Evolutionary conservation across 1,140 invertebrate genomes (phyloP).

Genomic region (Platorchestia sp.): DNA sequence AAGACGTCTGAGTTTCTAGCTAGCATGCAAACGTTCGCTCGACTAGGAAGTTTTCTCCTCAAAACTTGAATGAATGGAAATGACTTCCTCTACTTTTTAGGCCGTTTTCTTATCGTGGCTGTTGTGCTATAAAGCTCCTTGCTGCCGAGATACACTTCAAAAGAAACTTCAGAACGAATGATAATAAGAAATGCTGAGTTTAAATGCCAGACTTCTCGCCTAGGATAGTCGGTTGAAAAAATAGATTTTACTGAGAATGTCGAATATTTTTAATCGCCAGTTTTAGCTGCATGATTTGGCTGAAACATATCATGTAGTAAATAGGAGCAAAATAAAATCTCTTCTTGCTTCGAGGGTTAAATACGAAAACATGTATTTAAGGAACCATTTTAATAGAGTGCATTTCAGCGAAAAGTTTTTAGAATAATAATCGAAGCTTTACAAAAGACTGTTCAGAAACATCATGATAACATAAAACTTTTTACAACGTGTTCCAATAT

Average conservation of each 20-base stretch:
- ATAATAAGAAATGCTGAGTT: not conserved
- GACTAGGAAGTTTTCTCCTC: conserved; percentile 7
- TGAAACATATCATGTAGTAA: not conserved
- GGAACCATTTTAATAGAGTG: not conserved
- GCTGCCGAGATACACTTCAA: conserved; percentile 1
- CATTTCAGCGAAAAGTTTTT: not conserved
- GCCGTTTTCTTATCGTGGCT: not conserved
- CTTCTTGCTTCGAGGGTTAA: not conserved
- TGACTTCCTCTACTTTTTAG: conserved; percentile 29
- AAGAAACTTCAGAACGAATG: not conserved
- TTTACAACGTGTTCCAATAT: too few species aligned
- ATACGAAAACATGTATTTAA: not conserved
- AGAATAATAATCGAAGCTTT: too few species aligned
- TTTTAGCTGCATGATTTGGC: not conserved
- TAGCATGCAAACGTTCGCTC: not conserved
- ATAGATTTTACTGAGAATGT: not conserved
- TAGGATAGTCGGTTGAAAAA: not conserved
- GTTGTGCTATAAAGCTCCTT: not conserved
- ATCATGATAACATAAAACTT: too few species aligned
- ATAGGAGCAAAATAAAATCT: not conserved
- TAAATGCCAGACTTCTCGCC: not conserved
- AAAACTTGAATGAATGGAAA: conserved; percentile 43
- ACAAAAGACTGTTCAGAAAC: too few species aligned
- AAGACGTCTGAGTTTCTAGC: not conserved
- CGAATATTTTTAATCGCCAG: not conserved